A percentile compares a stretch with the other conserved stretches of the same genome.
Evolutionary conservation across 2,888 invertebrate genomes (phyloP).

Genomic region (Diplolepis rosae): DNA sequence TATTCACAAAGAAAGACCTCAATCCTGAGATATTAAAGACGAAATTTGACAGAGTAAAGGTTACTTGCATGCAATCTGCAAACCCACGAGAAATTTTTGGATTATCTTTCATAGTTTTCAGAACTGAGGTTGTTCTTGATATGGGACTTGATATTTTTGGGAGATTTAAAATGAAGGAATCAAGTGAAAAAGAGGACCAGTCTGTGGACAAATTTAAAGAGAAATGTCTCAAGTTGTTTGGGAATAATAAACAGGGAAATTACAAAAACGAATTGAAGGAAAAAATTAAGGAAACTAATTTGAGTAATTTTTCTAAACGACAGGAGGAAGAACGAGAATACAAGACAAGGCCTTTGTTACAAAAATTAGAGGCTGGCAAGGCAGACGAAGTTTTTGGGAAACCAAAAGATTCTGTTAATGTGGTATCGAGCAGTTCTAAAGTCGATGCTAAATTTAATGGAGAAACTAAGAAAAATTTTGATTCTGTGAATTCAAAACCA

Average conservation of each 20-base stretch:
- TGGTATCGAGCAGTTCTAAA: not conserved
- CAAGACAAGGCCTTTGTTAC: conserved; percentile 58
- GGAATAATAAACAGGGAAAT: conserved; percentile 47
- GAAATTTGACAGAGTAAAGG: conserved; percentile 67
- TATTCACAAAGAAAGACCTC: conserved; percentile 68
- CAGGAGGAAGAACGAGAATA: conserved; percentile 55
- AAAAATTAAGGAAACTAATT: conserved; percentile 55
- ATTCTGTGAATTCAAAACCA: conserved; percentile 30
- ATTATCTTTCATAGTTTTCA: conserved; percentile 60
- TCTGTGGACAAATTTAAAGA: conserved; percentile 59
- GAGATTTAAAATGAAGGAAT: conserved; percentile 64
- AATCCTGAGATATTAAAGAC: conserved; percentile 62
- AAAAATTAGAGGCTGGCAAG: conserved; percentile 59
- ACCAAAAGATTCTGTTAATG: conserved; percentile 25
- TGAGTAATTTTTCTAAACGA: conserved; percentile 56
- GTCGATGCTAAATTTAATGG: conserved; percentile 1
- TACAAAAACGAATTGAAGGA: conserved; percentile 59
- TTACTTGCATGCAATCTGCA: conserved; percentile 70
- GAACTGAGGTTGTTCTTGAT: conserved; percentile 64
- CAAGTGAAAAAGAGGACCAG: conserved; percentile 38
- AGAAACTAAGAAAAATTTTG: conserved; percentile 35
- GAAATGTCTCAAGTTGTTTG: conserved; percentile 56
- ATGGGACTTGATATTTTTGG: conserved; percentile 65
- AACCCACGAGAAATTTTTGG: conserved; percentile 68
- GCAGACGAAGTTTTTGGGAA: conserved; percentile 55